Evolutionary conservation across 2,797 vertebrate genomes (phyloP).

Genomic region (Aldrovandia affinis): DNA sequence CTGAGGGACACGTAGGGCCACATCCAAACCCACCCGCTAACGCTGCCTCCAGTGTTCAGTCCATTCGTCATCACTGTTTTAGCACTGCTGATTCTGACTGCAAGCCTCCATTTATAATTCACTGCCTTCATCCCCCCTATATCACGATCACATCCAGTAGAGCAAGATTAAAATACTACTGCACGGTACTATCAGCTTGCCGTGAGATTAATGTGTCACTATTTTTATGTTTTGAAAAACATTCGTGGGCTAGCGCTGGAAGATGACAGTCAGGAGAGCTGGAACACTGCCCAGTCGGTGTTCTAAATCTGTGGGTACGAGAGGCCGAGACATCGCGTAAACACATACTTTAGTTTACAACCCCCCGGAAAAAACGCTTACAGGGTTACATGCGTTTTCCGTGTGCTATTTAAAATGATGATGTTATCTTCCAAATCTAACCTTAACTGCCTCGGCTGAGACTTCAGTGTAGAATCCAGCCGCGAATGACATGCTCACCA

Average conservation of each 20-base stretch:
- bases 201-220: neutral
- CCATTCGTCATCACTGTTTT: neutral
- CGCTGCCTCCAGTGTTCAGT: neutral
- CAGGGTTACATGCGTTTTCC: neutral
- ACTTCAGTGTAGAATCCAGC: neutral
- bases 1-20: neutral
- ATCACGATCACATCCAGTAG: neutral
- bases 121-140: neutral
- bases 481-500: neutral
- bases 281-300: neutral
- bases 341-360: neutral
- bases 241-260: neutral
- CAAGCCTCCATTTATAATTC: conserved; percentile 10
- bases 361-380: neutral
- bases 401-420: neutral
- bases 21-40: neutral
- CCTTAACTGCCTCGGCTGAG: neutral
- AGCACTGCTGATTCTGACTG: neutral
- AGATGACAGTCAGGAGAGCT: conserved; percentile 3
- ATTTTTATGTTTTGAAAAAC: neutral
- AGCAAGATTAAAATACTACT: conserved; percentile 1
- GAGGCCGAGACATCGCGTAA: neutral
- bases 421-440: neutral
- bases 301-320: neutral
- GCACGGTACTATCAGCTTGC: neutral